Base-by-base conservation (phyloP, 2,113 vertebrate genomes). In the Thunnus thynnus region DNA sequence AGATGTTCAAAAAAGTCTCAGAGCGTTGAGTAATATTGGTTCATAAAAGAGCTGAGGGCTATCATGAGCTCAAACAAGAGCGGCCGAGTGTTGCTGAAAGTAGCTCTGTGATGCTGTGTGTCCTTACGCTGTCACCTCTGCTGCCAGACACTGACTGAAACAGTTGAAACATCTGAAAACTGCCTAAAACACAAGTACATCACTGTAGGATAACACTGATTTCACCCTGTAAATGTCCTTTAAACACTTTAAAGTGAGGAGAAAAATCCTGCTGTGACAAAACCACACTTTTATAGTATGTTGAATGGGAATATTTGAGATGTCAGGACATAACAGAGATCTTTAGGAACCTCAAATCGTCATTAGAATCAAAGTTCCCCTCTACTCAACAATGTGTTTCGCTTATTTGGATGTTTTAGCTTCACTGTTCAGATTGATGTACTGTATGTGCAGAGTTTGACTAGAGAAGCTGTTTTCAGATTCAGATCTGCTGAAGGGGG, bases 21-120 rank as follows among this genome's bases (percentile, higher is more conserved):
- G 46, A 47, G 70, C 51, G n/a, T 44, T 76, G 62, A 80, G 47
- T 72, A 69, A 89, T 80, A 83, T 41, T 68, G 58, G 48, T 81
- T 84, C 66, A 82, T 89, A 66, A 82, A 84, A 48, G 65, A 86
- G 84, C 70, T 72, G 58, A 85, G 58, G 66, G 74, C 50, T 71
- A 60, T 83, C 56, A 75, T 65, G 25, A 80, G 72, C 64, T 65
- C 57, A 83, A 41, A 63, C 60, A 73, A 25, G 13, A 71, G 70
- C 4, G 12, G 3, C 44, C 12, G 5, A 22, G 44, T 58, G 68
- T 27, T 1, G 2, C 52, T 70, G 36, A 69, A 83, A 73, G 6
- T 56, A 13, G 62, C 60, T 30, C 47, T 10, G 18, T 50, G 64
- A 78, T 16, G 44, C 36, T 2, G 12, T 8, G 32, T 13, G 18